Evolutionary conservation across 1,140 invertebrate genomes (phyloP).

Genomic region (Zaprionus gabonicus): DNA sequence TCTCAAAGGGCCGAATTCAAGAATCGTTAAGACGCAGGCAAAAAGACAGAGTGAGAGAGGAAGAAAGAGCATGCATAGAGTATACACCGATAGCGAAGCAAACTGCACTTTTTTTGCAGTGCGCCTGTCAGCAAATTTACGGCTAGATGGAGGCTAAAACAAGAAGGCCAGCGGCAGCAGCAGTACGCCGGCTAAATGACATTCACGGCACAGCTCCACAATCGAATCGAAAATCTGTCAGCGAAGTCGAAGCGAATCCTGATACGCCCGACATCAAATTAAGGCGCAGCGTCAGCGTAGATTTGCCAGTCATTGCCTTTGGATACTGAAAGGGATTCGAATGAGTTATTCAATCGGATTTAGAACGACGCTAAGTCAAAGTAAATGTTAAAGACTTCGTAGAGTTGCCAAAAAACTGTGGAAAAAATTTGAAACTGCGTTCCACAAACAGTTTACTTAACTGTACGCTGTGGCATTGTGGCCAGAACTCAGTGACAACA

Average conservation of each 20-base stretch:
- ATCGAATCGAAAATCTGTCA: constrained; percentile 21
- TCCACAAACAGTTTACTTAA: constrained; percentile 39
- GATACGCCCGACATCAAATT: constrained; percentile 20
- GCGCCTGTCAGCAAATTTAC: constrained; percentile 13
- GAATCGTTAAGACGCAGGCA: constrained; percentile 10
- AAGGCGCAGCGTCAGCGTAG: not conserved
- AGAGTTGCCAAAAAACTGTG: not conserved
- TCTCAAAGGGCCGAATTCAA: not conserved
- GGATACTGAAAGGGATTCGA: not conserved
- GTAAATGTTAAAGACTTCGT: not conserved
- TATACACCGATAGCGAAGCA: not conserved
- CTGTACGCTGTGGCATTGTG: constrained; percentile 25
- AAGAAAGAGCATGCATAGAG: not conserved
- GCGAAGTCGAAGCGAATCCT: not conserved
- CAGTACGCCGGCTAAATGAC: not conserved
- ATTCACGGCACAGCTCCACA: constrained; percentile 16
- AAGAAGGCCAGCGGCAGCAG: not conserved
- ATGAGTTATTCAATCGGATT: not conserved
- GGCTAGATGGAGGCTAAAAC: not conserved
- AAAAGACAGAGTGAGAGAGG: not conserved
- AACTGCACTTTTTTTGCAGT: not conserved
- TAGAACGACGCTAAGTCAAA: not conserved
- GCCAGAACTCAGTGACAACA: constrained; percentile 41
- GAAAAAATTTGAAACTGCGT: not conserved
- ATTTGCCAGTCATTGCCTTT: not conserved